Evolutionary conservation across 2,888 invertebrate species (phyloP).

Genomic region (Heliconius erato): DNA sequence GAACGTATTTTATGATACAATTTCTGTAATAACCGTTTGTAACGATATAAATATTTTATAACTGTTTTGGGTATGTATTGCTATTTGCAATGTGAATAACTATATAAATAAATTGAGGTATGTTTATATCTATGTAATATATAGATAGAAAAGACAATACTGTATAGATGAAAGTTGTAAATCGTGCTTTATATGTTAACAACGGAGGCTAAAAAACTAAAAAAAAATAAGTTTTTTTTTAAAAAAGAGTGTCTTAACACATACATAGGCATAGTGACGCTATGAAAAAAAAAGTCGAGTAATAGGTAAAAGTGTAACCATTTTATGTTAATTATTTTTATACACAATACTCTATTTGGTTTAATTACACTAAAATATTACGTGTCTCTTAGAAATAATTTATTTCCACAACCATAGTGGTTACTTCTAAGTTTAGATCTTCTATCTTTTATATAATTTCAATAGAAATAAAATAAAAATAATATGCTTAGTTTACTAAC

Average conservation of each 20-base stretch:
- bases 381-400: neutral
- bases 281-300: too few relatives aligned
- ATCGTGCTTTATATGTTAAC: too few relatives aligned
- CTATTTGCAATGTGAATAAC: neutral
- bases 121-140: neutral
- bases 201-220: too few relatives aligned
- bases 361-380: conserved; percentile 1
- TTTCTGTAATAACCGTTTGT: neutral
- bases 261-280: too few relatives aligned
- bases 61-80: neutral
- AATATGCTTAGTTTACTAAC: neutral
- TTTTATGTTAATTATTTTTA: too few relatives aligned
- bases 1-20: neutral
- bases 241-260: too few relatives aligned
- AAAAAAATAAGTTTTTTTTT: too few relatives aligned
- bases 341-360: neutral
- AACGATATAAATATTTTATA: neutral
- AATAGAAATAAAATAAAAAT: neutral
- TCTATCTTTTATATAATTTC: neutral
- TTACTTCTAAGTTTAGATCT: neutral
- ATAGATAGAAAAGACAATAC: too few relatives aligned
- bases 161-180: too few relatives aligned
- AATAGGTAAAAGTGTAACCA: too few relatives aligned
- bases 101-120: neutral
- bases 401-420: neutral